Conservation (phyloP, 2,113 vertebrate genomes). For the Isurus oxyrinchus region DNA sequence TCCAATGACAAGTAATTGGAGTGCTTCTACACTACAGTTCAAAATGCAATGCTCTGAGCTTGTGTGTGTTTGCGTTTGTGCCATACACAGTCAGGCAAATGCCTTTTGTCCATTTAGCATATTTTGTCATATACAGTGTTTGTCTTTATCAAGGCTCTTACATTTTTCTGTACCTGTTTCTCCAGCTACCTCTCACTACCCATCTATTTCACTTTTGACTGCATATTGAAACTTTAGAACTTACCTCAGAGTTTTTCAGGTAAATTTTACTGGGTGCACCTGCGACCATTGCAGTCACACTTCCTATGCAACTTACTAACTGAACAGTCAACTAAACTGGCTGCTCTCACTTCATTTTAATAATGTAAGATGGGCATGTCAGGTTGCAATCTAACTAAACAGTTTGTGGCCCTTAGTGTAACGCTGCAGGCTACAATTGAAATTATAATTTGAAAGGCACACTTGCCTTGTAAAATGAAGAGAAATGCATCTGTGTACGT, state of each 20-base stretch:
- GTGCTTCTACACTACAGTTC: background rate
- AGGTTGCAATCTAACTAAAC: background rate
- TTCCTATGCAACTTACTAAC: background rate
- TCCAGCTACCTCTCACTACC: background rate
- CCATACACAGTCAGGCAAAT: background rate
- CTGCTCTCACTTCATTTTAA: background rate
- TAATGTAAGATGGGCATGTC: background rate
- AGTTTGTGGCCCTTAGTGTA: background rate
- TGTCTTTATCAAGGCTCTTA: background rate
- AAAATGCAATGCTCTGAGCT: background rate
- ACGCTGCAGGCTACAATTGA: background rate
- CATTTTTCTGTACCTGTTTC: background rate
- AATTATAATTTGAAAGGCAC: conserved; percentile 14
- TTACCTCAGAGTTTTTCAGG: background rate
- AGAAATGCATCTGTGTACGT: background rate
- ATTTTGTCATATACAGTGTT: background rate
- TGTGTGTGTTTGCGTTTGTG: background rate
- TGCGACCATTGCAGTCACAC: background rate
- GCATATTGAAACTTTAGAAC: background rate
- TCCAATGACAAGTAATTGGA: background rate
- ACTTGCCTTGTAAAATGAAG: conserved; percentile 9
- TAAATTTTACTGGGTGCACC: background rate
- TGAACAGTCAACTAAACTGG: background rate
- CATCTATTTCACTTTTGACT: background rate
- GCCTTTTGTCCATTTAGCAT: background rate